Conservation (phyloP, 2,797 vertebrate species). For the Nannoperca obscura region DNA sequence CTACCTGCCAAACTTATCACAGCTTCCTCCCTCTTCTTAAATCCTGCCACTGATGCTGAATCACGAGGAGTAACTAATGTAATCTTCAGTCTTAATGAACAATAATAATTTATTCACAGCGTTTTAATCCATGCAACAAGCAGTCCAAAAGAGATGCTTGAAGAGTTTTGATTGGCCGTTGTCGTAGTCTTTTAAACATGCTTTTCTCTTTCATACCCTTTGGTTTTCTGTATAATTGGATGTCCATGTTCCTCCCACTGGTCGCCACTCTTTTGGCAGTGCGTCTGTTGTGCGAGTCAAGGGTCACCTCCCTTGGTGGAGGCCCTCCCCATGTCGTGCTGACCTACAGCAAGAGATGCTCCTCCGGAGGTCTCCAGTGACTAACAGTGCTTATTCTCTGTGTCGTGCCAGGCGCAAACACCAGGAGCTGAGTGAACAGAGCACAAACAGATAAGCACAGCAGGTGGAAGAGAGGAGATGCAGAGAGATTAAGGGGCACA, state of each 20-base stretch:
- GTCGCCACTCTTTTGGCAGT: constrained; percentile 47
- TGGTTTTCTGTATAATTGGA: constrained; percentile 63
- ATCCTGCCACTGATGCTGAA: neutral
- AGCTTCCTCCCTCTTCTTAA: constrained; percentile 14
- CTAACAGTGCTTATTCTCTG: constrained; percentile 71
- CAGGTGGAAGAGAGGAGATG: constrained; percentile 59
- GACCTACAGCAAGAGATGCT: constrained; percentile 66
- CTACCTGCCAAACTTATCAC: constrained; percentile 35
- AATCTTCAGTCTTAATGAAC: constrained; percentile 25
- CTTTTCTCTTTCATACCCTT: constrained; percentile 38
- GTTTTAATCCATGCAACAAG: constrained; percentile 18
- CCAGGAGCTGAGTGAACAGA: constrained; percentile 66
- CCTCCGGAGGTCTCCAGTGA: constrained; percentile 69
- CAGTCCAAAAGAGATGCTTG: neutral
- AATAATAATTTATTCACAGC: constrained; percentile 9
- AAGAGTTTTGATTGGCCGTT: constrained; percentile 32
- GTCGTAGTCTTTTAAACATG: constrained; percentile 17
- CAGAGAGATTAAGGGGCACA: constrained; percentile 42
- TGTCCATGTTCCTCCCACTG: constrained; percentile 63
- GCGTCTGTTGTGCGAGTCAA: constrained; percentile 61
- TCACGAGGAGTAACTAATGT: constrained; percentile 26
- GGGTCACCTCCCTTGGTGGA: constrained; percentile 69
- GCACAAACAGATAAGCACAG: constrained; percentile 70
- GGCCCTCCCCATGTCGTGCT: constrained; percentile 57
- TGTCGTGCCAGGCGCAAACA: constrained; percentile 57